Evolutionary conservation across 2,797 vertebrate species (phyloP).

Genomic region (Acridotheres tristis): DNA sequence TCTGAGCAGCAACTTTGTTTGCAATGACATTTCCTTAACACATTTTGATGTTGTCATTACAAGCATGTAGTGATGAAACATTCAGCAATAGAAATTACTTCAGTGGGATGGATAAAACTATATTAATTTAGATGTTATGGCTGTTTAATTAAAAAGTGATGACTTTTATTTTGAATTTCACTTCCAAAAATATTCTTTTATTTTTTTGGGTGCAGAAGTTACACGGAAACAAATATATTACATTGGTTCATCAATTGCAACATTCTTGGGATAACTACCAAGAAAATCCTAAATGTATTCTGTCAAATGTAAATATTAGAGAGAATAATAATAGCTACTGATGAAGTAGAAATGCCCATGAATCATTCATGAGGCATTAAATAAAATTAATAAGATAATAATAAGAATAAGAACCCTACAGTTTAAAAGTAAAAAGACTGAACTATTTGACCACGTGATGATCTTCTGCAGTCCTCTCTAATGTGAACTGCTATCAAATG

Average conservation of each 20-base stretch:
- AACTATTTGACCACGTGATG: background rate
- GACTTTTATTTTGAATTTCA: background rate
- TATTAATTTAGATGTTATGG: background rate
- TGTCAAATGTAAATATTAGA: background rate
- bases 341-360: background rate
- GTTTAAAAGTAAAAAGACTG: background rate
- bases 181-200: background rate
- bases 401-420: background rate
- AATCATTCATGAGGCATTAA: background rate
- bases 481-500: background rate
- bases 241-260: background rate
- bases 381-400: background rate
- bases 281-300: background rate
- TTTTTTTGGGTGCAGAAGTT: background rate
- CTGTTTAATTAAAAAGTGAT: background rate
- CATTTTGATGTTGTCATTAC: background rate
- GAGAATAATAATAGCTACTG: background rate
- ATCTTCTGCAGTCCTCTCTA: background rate
- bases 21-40: background rate
- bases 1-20: background rate
- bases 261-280: background rate
- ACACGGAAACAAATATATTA: background rate
- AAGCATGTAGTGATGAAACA: background rate
- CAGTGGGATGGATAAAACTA: background rate
- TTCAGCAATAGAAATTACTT: background rate